phyloP scores from a whole-genome alignment of 2,797 vertebrate genomes.

The Gymnocypris eckloni region DNA sequence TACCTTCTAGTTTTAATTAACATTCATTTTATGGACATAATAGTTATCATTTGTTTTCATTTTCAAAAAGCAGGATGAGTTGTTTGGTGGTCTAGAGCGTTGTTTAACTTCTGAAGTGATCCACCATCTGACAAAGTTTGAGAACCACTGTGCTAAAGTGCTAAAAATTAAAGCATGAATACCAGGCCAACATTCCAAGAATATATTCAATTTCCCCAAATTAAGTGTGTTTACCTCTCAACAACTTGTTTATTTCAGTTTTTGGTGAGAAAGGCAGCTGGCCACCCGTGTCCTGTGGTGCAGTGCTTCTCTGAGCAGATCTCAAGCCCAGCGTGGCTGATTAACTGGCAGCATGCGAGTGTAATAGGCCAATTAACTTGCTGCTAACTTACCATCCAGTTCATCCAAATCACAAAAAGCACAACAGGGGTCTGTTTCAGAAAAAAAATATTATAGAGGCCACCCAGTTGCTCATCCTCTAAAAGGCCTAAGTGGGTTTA shows the following conservation, averaged over 20 bases:
- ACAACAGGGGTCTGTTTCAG: constrained; percentile 14
- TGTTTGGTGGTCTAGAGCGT: not conserved
- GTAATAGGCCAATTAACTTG: constrained; percentile 26
- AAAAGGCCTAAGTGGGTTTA: too few species aligned
- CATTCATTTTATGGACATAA: not conserved
- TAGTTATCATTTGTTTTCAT: not conserved
- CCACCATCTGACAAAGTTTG: not conserved
- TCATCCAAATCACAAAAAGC: constrained; percentile 18
- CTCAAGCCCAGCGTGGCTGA: constrained; percentile 15
- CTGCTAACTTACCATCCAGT: constrained; percentile 15
- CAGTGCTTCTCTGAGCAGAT: not conserved
- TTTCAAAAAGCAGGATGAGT: not conserved
- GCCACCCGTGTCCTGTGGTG: not conserved
- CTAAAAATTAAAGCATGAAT: not conserved
- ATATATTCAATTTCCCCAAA: not conserved
- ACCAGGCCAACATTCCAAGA: not conserved
- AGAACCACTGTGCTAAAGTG: not conserved
- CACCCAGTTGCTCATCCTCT: constrained; percentile 32
- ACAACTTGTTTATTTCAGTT: constrained; percentile 21
- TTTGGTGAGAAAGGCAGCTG: constrained; percentile 4
- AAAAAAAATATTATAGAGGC: constrained; percentile 6
- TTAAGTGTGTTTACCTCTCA: not conserved
- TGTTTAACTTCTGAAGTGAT: not conserved
- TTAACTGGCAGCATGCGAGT: constrained; percentile 14
- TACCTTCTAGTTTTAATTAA: not conserved